These are phyloP conservation scores for Pseudomyrmex cubaensis DNA, from an alignment of 1,140 invertebrate genomes.

Conservation along the genomic window DNA sequence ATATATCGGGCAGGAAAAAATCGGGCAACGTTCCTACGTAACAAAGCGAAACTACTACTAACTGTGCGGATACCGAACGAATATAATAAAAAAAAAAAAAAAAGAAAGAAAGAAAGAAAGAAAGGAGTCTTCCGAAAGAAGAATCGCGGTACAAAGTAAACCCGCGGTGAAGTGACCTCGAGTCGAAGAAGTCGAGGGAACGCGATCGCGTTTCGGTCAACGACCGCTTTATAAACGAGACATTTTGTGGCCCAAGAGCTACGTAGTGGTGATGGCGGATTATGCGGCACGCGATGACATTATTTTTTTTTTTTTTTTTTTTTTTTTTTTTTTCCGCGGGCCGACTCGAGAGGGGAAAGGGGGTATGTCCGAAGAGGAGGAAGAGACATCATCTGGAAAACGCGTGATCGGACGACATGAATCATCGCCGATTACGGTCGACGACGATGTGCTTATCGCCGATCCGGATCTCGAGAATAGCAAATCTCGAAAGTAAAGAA, in stretches of 20 bases:
- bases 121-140: slow-evolving; percentile 20
- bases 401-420: slow-evolving; percentile 5
- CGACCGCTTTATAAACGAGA: slow-evolving; percentile 53
- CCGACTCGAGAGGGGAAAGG: not conserved
- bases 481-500: not conserved
- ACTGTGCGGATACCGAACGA: too few species aligned
- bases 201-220: slow-evolving; percentile 58
- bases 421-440: slow-evolving; percentile 38
- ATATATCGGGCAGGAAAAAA: not conserved
- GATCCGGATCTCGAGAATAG: not conserved
- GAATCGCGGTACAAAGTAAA: slow-evolving; percentile 46
- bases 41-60: not conserved
- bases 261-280: slow-evolving; percentile 32
- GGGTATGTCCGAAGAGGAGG: too few species aligned
- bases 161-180: slow-evolving; percentile 20
- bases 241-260: slow-evolving; percentile 21
- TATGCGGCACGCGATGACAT: slow-evolving; percentile 59
- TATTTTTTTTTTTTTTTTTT: slow-evolving; percentile 20
- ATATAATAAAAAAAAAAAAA: not conserved
- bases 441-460: not conserved
- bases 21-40: slow-evolving; percentile 11
- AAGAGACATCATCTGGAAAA: not conserved
- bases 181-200: not conserved
- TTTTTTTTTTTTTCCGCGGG: slow-evolving; percentile 3
- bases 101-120: not conserved